Conservation (phyloP, 2,797 vertebrate species). For the Geotrypetes seraphini region DNA sequence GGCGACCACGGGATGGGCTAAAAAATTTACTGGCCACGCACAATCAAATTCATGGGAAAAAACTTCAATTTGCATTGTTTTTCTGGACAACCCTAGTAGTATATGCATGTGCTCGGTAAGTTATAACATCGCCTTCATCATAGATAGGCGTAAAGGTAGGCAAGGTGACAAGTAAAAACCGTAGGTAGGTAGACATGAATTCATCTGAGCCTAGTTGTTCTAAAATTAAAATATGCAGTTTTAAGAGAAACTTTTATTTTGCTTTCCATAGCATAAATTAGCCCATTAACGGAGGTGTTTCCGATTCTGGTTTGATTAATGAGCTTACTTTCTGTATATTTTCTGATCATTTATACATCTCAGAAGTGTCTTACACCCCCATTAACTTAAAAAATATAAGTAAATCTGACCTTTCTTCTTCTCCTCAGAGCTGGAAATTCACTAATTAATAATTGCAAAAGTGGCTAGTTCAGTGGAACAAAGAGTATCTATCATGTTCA, state of each 20-base stretch:
- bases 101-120: no score
- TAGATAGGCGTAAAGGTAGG: no score
- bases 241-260: slow-evolving; percentile 17
- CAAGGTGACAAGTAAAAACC: no score
- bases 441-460: slow-evolving; percentile 16
- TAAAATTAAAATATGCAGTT: background rate
- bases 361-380: slow-evolving; percentile 6
- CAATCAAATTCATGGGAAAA: no score
- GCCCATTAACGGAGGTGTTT: slow-evolving; percentile 26
- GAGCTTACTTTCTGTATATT: slow-evolving; percentile 1
- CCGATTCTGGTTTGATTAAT: slow-evolving; percentile 17
- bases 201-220: slow-evolving; percentile 17
- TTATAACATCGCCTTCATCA: no score
- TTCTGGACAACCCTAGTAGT: no score
- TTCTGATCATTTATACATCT: background rate
- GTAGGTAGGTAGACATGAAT: no score
- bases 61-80: no score
- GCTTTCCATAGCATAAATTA: slow-evolving; percentile 25
- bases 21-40: no score
- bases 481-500: background rate
- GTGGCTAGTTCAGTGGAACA: background rate
- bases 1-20: no score
- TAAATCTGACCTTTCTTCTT: slow-evolving; percentile 1
- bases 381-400: background rate
- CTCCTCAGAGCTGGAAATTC: slow-evolving; percentile 1